phyloP scores from a whole-genome alignment of 92 coral and sea anemone species.

The Epizoanthus fatuus region DNA sequence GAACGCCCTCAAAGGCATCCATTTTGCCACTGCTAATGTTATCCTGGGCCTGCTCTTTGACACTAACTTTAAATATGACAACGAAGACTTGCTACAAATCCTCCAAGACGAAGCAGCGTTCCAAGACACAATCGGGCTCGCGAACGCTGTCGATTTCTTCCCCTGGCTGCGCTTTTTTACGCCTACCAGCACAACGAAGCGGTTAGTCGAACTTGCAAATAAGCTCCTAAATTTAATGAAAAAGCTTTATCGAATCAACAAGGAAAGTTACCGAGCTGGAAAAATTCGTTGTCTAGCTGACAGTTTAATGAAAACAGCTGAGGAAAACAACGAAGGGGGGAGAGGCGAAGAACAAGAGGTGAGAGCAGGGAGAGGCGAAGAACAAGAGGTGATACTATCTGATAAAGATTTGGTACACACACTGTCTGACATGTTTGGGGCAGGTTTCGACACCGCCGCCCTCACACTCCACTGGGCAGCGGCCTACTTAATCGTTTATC shows the following conservation, averaged over 20 bases:
- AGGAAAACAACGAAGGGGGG: neutral
- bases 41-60: constrained; percentile 77
- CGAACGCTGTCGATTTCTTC: constrained; percentile 64
- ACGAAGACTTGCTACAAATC: constrained; percentile 41
- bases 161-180: constrained; percentile 62
- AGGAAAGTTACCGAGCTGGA: neutral
- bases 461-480: constrained; percentile 67
- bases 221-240: neutral
- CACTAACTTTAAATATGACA: constrained; percentile 42
- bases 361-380: neutral
- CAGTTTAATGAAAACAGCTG: neutral
- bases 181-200: constrained; percentile 55
- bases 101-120: constrained; percentile 53
- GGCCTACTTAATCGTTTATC: constrained; percentile 69
- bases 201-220: neutral
- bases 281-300: neutral
- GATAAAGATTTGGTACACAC: constrained; percentile 32
- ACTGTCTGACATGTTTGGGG: constrained; percentile 75
- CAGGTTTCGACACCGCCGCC: constrained; percentile 77
- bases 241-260: neutral
- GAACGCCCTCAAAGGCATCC: constrained; percentile 46
- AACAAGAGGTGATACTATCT: neutral
- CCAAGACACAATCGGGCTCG: constrained; percentile 49
- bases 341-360: neutral
- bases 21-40: constrained; percentile 75